Percentiles rank a stretch among this genome's conserved stretches.
These are phyloP conservation scores for Drosophila serrata DNA, from an alignment of 1,140 invertebrate species.

Conservation along the genomic window DNA sequence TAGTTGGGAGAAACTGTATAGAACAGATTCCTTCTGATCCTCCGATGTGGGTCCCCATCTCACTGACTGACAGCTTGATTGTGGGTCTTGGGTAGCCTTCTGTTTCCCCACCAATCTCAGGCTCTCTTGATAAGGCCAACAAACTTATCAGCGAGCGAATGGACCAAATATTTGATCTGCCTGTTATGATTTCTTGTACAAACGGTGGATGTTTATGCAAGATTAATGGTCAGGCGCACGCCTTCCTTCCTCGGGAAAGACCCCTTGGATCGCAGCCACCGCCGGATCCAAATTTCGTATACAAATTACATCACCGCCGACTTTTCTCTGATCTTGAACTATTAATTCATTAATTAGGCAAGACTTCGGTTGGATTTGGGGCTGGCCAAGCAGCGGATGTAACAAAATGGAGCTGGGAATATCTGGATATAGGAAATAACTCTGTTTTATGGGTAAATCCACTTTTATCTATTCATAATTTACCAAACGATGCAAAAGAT, in stretches of 20 bases:
- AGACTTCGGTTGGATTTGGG: slow-evolving; percentile 56
- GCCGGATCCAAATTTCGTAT: slow-evolving; percentile 18
- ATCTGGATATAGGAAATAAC: slow-evolving; percentile 27
- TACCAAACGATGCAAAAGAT: no score
- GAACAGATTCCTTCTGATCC: slow-evolving; percentile 6
- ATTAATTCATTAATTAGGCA: slow-evolving; percentile 71
- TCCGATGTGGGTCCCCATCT: slow-evolving; percentile 56
- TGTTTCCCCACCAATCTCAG: slow-evolving; percentile 9
- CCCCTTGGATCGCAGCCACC: slow-evolving; percentile 1
- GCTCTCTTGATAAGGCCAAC: slow-evolving; percentile 54
- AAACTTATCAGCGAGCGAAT: slow-evolving; percentile 52
- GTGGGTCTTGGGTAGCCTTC: slow-evolving; percentile 36
- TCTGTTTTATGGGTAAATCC: slow-evolving; percentile 8
- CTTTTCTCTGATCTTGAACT: slow-evolving; percentile 54
- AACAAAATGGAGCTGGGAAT: slow-evolving; percentile 26
- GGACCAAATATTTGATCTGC: slow-evolving; percentile 71
- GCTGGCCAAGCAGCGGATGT: slow-evolving; percentile 60
- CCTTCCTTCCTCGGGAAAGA: slow-evolving; percentile 49
- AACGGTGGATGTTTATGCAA: slow-evolving; percentile 72
- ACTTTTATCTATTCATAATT: not conserved
- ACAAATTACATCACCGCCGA: slow-evolving; percentile 45
- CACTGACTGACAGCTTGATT: slow-evolving; percentile 53
- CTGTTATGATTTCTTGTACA: slow-evolving; percentile 66
- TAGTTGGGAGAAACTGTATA: slow-evolving; percentile 2
- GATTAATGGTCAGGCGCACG: slow-evolving; percentile 82